phyloP scores from a whole-genome alignment of 1,140 invertebrate species.

The Aphelenchoides besseyi region DNA sequence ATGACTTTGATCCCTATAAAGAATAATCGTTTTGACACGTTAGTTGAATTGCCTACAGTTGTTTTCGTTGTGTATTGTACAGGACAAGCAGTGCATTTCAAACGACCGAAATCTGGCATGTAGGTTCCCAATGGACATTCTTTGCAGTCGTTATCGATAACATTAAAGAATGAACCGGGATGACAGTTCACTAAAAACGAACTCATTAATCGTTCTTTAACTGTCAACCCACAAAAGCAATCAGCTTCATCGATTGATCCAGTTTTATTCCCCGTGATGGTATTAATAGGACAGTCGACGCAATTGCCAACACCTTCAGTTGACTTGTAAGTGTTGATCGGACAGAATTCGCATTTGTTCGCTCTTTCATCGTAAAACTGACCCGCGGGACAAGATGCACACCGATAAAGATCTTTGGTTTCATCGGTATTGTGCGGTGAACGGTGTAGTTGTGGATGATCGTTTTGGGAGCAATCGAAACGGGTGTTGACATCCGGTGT shows the following conservation, averaged over 20 bases:
- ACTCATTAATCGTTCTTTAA: no score
- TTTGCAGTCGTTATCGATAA: not conserved
- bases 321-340: slow-evolving; percentile 7
- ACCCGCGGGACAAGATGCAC: slow-evolving; percentile 4
- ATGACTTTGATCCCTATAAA: not conserved
- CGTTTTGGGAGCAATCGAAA: not conserved
- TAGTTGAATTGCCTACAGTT: not conserved
- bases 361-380: not conserved
- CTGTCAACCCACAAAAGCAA: not conserved
- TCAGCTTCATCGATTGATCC: not conserved
- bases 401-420: not conserved
- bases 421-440: not conserved
- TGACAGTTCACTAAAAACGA: not conserved
- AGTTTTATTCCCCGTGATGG: not conserved
- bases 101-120: slow-evolving; percentile 1
- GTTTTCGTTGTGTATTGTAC: not conserved
- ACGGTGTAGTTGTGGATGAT: not conserved
- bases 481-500: not conserved
- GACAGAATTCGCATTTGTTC: not conserved
- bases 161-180: not conserved
- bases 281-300: not conserved
- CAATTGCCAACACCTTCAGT: not conserved
- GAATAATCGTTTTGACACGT: not conserved
- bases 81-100: not conserved
- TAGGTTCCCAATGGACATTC: not conserved